phyloP scores from a whole-genome alignment of 1,140 invertebrate species.

The Dufourea novaeangliae region DNA sequence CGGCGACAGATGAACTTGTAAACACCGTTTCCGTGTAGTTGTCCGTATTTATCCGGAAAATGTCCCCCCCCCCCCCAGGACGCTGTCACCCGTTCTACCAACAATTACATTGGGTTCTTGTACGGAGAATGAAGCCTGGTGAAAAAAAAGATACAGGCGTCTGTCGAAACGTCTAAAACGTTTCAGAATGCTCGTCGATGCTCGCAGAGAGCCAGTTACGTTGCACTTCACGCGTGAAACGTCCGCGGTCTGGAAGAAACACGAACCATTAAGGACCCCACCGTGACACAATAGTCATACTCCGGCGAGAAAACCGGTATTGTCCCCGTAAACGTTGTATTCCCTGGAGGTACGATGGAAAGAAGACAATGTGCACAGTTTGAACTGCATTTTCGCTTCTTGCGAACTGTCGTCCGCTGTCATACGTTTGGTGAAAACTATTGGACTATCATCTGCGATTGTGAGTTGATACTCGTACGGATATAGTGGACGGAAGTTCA shows the following conservation, averaged over 20 bases:
- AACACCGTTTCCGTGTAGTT: not conserved
- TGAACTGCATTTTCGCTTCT: not conserved
- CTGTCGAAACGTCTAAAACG: too few species aligned
- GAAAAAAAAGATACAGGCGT: too few species aligned
- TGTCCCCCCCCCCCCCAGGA: not conserved
- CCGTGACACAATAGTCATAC: slow-evolving; percentile 29
- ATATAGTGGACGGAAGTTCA: too few species aligned
- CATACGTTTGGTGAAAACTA: not conserved
- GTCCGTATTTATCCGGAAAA: not conserved
- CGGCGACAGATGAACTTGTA: not conserved
- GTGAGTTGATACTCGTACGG: too few species aligned
- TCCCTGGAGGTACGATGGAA: slow-evolving; percentile 19
- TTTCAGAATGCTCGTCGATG: not conserved
- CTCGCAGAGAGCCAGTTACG: slow-evolving; percentile 17
- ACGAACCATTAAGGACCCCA: slow-evolving; percentile 20
- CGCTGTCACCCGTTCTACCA: too few species aligned
- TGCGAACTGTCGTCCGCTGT: not conserved
- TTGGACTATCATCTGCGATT: too few species aligned
- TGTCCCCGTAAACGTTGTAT: slow-evolving; percentile 44
- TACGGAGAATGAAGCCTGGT: not conserved
- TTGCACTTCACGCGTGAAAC: slow-evolving; percentile 3
- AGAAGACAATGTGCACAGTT: slow-evolving; percentile 21
- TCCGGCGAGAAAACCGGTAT: slow-evolving; percentile 32
- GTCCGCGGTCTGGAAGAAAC: slow-evolving; percentile 8
- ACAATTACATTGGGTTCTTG: not conserved